Percentiles rank a stretch among this genome's conserved stretches.
Conservation (phyloP, 2,888 invertebrate genomes). For the Andrena camellia region DNA sequence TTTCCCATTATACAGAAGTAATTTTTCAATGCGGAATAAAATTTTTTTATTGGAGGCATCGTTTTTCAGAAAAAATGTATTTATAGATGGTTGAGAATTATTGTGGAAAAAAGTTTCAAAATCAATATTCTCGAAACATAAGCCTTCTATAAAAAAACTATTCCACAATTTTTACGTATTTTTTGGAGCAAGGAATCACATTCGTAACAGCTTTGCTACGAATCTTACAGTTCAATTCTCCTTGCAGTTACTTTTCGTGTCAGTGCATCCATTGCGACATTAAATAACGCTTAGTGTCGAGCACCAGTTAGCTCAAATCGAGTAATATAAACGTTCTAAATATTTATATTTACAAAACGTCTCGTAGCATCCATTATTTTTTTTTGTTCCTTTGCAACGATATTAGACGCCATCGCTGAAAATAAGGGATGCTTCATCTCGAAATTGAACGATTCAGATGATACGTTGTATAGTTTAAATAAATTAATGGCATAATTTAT, state of each 20-base stretch:
- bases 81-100: too few relatives aligned
- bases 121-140: too few relatives aligned
- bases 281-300: slow-evolving; percentile 30
- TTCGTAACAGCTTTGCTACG: too few relatives aligned
- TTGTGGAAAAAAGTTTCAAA: too few relatives aligned
- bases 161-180: too few relatives aligned
- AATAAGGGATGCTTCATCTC: slow-evolving; percentile 34
- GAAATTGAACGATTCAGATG: slow-evolving; percentile 32
- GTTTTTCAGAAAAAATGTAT: too few relatives aligned
- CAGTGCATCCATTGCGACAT: slow-evolving; percentile 24
- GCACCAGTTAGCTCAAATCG: slow-evolving; percentile 14
- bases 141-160: too few relatives aligned
- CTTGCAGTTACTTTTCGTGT: background rate
- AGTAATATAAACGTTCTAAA: slow-evolving; percentile 21
- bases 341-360: slow-evolving; percentile 55
- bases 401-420: slow-evolving; percentile 17
- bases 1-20: background rate
- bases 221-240: background rate
- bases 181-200: too few relatives aligned
- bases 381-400: background rate
- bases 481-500: slow-evolving; percentile 63
- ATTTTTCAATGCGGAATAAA: background rate
- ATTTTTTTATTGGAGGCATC: background rate
- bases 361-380: slow-evolving; percentile 43
- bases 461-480: slow-evolving; percentile 56